Evolutionary conservation across 2,113 vertebrate genomes (phyloP).

Genomic region (Gambusia affinis): DNA sequence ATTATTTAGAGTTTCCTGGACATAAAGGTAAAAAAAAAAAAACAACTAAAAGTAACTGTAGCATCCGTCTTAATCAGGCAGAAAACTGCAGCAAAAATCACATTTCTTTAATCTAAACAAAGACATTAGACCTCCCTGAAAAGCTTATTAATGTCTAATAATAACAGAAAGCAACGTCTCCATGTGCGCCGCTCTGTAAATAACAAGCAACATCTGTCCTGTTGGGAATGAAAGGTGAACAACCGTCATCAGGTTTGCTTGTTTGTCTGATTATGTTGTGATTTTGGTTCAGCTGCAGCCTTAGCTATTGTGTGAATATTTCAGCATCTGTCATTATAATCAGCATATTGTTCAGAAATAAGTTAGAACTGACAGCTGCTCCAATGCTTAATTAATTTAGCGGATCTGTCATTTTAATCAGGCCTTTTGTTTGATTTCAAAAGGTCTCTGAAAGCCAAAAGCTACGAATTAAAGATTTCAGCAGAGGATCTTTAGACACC

Average conservation of each 20-base stretch:
- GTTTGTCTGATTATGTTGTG: neutral
- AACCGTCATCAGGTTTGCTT: neutral
- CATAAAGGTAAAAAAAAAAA: no score
- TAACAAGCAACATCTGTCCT: neutral
- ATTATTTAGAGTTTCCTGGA: neutral
- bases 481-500: neutral
- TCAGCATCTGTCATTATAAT: neutral
- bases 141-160: neutral
- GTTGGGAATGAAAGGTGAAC: neutral
- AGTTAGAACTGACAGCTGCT: neutral
- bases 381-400: neutral
- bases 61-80: no score
- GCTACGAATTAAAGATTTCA: neutral
- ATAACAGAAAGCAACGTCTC: neutral
- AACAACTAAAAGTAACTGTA: no score
- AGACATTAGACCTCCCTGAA: neutral
- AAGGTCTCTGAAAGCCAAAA: neutral
- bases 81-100: no score
- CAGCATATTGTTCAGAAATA: constrained; percentile 1
- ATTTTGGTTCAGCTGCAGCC: neutral
- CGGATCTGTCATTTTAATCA: constrained; percentile 1
- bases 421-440: neutral
- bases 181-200: neutral
- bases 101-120: neutral
- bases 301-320: neutral